Conservation (phyloP, 1,140 invertebrate genomes). For the Drosophila azteca region DNA sequence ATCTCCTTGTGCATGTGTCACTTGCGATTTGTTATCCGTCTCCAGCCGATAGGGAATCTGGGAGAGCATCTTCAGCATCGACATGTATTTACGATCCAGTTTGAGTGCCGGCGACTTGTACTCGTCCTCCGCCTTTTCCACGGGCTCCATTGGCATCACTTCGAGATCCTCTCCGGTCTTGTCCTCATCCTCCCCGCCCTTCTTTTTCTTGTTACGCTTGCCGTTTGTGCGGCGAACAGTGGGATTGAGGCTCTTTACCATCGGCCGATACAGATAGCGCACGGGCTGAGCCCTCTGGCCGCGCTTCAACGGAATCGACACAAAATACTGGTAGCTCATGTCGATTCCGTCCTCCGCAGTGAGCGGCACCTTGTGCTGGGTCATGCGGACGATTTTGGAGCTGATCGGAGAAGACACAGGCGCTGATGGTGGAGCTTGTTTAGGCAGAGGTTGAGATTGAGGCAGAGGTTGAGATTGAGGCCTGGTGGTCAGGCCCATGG, state of each 20-base stretch:
- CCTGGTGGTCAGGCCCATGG: background rate
- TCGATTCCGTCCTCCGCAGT: conserved; percentile 70
- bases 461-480: background rate
- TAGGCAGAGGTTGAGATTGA: no score
- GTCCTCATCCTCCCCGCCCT: background rate
- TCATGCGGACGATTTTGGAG: conserved; percentile 37
- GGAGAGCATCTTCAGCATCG: conserved; percentile 25
- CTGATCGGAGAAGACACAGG: no score
- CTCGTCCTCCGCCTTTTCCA: background rate
- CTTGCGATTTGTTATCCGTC: no score
- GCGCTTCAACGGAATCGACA: conserved; percentile 50
- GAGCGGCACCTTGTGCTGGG: conserved; percentile 58
- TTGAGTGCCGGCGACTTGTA: conserved; percentile 32
- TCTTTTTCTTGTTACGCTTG: conserved; percentile 16
- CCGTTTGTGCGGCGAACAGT: background rate
- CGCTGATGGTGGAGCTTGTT: no score
- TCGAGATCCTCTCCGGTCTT: background rate
- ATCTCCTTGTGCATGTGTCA: no score
- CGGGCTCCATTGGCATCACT: background rate
- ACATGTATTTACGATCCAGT: conserved; percentile 22
- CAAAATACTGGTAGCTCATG: conserved; percentile 68
- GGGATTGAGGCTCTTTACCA: conserved; percentile 50
- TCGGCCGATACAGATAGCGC: conserved; percentile 64
- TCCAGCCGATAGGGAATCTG: conserved; percentile 43
- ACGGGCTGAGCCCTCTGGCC: conserved; percentile 51